Conservation (phyloP, 1,140 invertebrate species). For the Trichonephila inaurata region DNA sequence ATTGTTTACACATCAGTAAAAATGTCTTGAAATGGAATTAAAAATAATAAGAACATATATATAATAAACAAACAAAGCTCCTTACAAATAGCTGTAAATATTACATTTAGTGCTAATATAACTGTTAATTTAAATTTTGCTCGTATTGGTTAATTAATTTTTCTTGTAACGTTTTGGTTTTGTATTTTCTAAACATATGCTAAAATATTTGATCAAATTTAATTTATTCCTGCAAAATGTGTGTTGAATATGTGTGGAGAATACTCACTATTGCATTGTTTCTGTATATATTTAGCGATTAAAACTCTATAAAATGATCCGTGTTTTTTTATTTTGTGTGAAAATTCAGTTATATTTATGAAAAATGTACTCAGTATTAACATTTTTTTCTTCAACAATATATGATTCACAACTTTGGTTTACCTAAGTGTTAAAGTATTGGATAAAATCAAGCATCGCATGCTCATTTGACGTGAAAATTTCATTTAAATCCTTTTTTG, state of each 20-base stretch:
- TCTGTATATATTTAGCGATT: slow-evolving; percentile 24
- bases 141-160: background rate
- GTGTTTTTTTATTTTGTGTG: background rate
- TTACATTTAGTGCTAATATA: background rate
- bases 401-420: too few relatives aligned
- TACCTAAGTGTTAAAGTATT: too few relatives aligned
- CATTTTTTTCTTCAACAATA: too few relatives aligned
- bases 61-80: too few relatives aligned
- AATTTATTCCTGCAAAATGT: slow-evolving; percentile 22
- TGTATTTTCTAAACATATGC: background rate
- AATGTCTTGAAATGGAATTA: background rate
- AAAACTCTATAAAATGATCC: background rate
- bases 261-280: slow-evolving; percentile 22
- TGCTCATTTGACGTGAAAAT: too few relatives aligned
- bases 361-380: too few relatives aligned
- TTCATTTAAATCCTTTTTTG: too few relatives aligned
- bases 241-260: background rate
- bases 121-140: background rate
- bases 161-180: background rate
- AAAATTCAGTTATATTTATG: too few relatives aligned
- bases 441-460: too few relatives aligned
- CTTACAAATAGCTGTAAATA: too few relatives aligned
- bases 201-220: slow-evolving; percentile 16
- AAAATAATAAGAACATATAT: too few relatives aligned
- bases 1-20: background rate